Conservation (phyloP, 2,888 invertebrate species). For the Torymus aiolomorphi region DNA sequence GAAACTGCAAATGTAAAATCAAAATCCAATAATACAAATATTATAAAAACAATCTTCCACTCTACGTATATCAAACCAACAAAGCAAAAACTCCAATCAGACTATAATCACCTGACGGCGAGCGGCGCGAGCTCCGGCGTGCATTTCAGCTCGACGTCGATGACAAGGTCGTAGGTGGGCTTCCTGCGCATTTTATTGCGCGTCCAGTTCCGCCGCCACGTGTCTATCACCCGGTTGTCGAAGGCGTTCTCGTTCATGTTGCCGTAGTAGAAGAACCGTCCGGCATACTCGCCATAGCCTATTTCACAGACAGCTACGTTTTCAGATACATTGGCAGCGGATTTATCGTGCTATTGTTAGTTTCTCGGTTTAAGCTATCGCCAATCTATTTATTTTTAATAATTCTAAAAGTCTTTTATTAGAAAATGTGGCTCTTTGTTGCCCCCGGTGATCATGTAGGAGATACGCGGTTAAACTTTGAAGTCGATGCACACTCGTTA, state of each 20-base stretch:
- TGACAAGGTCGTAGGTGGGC: constrained; percentile 65
- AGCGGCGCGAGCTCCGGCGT: constrained; percentile 71
- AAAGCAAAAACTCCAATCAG: too few relatives aligned
- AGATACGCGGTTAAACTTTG: too few relatives aligned
- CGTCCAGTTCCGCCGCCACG: constrained; percentile 51
- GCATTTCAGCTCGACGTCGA: constrained; percentile 69
- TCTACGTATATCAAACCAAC: too few relatives aligned
- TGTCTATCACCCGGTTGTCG: constrained; percentile 63
- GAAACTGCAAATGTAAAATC: too few relatives aligned
- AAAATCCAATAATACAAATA: too few relatives aligned
- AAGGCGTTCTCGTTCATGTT: constrained; percentile 73
- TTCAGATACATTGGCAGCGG: too few relatives aligned
- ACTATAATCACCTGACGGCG: constrained; percentile 58
- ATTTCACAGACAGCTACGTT: background rate
- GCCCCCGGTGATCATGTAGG: too few relatives aligned
- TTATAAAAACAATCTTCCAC: too few relatives aligned
- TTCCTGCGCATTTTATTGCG: constrained; percentile 33
- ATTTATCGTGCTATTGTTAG: too few relatives aligned
- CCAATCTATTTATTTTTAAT: background rate
- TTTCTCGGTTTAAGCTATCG: background rate
- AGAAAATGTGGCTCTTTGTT: too few relatives aligned
- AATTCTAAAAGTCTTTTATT: too few relatives aligned
- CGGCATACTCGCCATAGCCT: constrained; percentile 71
- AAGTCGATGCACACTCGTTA: too few relatives aligned
- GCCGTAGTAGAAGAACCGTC: constrained; percentile 72